Evolutionary conservation across 1,140 invertebrate species (phyloP).

Genomic region (Hydropsyche tenuis): DNA sequence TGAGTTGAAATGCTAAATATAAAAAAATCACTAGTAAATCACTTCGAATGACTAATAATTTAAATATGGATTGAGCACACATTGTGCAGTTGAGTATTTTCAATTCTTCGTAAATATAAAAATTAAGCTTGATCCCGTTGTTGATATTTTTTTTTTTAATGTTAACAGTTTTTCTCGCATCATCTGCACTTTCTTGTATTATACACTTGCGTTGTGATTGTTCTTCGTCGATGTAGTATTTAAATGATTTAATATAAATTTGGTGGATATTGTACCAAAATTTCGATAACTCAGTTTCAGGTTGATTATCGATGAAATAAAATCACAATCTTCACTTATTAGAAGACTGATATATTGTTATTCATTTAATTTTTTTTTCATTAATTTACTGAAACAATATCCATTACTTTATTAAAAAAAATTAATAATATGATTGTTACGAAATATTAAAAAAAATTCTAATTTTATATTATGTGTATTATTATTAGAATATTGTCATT

Average conservation of each 20-base stretch:
- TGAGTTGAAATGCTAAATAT: background rate
- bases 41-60: background rate
- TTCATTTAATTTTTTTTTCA: background rate
- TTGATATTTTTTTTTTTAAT: slow-evolving; percentile 36
- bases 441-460: slow-evolving; percentile 6
- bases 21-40: too few relatives aligned
- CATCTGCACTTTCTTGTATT: slow-evolving; percentile 31
- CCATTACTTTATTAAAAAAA: background rate
- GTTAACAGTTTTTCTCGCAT: slow-evolving; percentile 34
- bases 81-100: slow-evolving; percentile 12
- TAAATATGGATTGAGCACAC: background rate
- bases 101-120: slow-evolving; percentile 1
- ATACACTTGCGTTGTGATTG: slow-evolving; percentile 37
- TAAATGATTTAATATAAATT: slow-evolving; percentile 7
- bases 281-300: background rate
- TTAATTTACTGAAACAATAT: background rate
- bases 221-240: slow-evolving; percentile 36
- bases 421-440: background rate
- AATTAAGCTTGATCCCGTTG: slow-evolving; percentile 29
- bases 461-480: background rate
- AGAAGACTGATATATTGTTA: slow-evolving; percentile 31
- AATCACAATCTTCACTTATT: slow-evolving; percentile 7
- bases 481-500: slow-evolving; percentile 7
- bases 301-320: background rate
- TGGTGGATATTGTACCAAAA: background rate